Conservation (phyloP, 2,113 vertebrate genomes). For the Piprites chloris region DNA sequence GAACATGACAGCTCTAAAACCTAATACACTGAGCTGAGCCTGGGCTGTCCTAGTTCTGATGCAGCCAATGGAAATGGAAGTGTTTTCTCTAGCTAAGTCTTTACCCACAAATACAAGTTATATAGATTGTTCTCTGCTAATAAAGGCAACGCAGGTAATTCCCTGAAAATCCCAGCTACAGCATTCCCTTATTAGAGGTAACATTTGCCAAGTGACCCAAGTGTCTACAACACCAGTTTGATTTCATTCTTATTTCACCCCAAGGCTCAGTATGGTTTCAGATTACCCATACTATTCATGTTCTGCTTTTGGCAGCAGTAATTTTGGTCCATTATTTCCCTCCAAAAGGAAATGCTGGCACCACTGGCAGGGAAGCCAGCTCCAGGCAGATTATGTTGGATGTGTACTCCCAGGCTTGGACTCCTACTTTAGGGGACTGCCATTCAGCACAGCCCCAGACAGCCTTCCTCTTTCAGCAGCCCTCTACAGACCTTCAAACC, state of each 20-base stretch:
- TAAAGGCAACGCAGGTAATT: background rate
- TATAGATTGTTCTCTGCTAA: background rate
- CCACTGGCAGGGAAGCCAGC: background rate
- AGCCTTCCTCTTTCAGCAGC: background rate
- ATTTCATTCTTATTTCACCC: background rate
- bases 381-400: background rate
- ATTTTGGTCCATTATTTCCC: background rate
- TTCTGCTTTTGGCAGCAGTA: background rate
- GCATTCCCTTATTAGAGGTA: background rate
- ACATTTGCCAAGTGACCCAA: background rate
- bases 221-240: background rate
- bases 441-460: background rate
- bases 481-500: background rate
- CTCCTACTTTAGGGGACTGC: background rate
- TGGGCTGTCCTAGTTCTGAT: background rate
- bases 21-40: background rate
- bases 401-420: background rate
- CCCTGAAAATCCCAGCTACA: background rate
- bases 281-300: background rate
- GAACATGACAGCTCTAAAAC: background rate
- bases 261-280: background rate
- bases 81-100: background rate
- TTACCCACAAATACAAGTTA: background rate
- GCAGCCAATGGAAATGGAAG: background rate
- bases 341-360: background rate